Percentiles rank a stretch among this genome's conserved stretches.
Conservation (phyloP, 2,113 vertebrate genomes). For the Desmodus rotundus region DNA sequence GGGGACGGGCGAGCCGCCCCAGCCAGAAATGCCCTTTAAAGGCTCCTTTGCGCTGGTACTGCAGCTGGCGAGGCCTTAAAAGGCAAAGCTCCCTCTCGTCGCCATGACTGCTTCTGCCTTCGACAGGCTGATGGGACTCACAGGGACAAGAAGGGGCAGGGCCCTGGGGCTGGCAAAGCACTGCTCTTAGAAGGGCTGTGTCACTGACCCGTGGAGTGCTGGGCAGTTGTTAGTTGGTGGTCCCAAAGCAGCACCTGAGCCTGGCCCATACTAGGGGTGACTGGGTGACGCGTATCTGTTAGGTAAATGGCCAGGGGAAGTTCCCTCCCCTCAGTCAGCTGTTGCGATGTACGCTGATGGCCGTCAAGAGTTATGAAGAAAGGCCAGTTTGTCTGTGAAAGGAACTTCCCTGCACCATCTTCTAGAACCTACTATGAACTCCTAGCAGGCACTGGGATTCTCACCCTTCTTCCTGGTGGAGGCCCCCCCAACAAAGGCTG, state of each 20-base stretch:
- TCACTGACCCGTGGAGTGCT: too few species aligned
- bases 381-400: neutral
- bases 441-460: neutral
- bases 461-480: neutral
- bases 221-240: neutral
- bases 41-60: conserved; percentile 56
- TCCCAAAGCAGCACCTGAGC: neutral
- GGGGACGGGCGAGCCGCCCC: conserved; percentile 42
- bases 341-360: rapidly evolving
- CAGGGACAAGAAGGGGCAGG: neutral
- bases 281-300: neutral
- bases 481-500: neutral
- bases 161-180: neutral
- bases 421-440: neutral
- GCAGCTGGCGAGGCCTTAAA: conserved; percentile 60
- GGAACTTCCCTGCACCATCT: neutral
- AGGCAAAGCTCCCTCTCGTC: conserved; percentile 45
- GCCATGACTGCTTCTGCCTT: neutral
- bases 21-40: conserved; percentile 69
- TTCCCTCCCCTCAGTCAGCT: neutral
- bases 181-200: neutral
- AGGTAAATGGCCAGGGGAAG: neutral
- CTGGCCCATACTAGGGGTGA: neutral
- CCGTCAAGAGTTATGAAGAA: neutral
- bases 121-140: neutral